A percentile compares a stretch with the other conserved stretches of the same genome.
These are phyloP conservation scores for Thereva nobilitata DNA, from an alignment of 2,888 invertebrate species.

Conservation along the genomic window DNA sequence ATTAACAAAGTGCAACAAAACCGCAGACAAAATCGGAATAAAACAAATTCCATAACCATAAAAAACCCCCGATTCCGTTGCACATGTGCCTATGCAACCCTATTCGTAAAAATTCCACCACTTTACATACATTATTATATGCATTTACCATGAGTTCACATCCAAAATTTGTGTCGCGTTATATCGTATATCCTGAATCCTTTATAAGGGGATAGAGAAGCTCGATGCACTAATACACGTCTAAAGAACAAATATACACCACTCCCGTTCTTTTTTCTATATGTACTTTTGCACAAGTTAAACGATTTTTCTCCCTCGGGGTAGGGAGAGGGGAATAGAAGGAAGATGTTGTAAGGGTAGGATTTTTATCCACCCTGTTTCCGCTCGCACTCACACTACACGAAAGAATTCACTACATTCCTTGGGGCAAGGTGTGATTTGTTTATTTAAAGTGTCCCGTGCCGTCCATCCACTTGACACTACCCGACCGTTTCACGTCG, in stretches of 20 bases:
- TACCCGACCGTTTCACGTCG: constrained; percentile 23
- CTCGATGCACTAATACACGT: background rate
- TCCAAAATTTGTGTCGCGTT: constrained; percentile 6
- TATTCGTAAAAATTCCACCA: background rate
- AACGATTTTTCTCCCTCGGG: constrained; percentile 4
- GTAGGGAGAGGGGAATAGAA: background rate
- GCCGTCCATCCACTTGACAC: constrained; percentile 17
- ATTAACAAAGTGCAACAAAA: too few relatives aligned
- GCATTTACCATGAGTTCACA: constrained; percentile 8
- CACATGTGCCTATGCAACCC: too few relatives aligned
- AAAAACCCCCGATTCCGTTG: too few relatives aligned
- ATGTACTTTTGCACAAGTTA: constrained; percentile 6
- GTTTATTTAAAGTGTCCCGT: constrained; percentile 27
- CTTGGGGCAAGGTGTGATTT: constrained; percentile 20
- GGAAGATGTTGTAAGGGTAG: background rate
- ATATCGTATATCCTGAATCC: background rate
- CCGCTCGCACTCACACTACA: constrained; percentile 4
- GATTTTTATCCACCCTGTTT: background rate
- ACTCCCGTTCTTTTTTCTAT: background rate
- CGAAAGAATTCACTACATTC: constrained; percentile 7
- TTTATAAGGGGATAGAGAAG: background rate
- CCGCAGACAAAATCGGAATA: too few relatives aligned
- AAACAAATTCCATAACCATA: too few relatives aligned
- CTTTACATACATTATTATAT: background rate
- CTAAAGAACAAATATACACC: background rate